phyloP scores from a whole-genome alignment of 1,140 invertebrate species.

The Bursaphelenchus mucronatus region DNA sequence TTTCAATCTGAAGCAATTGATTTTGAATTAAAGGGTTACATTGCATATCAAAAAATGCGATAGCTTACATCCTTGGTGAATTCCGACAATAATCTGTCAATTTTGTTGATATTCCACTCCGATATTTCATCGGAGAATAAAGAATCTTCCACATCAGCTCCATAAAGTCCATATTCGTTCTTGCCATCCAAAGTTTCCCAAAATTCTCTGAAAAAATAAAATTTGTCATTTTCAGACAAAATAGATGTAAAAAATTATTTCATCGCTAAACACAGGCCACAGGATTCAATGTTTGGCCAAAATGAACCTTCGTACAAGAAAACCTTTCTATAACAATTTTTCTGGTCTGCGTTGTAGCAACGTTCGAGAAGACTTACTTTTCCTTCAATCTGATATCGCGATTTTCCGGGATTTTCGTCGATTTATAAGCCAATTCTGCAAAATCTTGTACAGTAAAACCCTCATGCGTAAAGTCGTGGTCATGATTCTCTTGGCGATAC shows the following conservation, averaged over 20 bases:
- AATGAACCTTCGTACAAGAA: too few species aligned
- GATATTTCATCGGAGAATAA: constrained; percentile 81
- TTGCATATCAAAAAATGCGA: constrained; percentile 77
- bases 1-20: constrained; percentile 70
- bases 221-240: too few species aligned
- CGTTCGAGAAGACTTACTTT: constrained; percentile 59
- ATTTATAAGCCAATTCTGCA: constrained; percentile 76
- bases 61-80: constrained; percentile 67
- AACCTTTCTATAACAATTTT: constrained; percentile 88
- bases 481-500: constrained; percentile 82
- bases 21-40: too few species aligned
- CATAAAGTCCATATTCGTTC: constrained; percentile 56
- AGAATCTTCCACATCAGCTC: constrained; percentile 91
- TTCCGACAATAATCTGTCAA: constrained; percentile 65
- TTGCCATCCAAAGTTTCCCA: too few species aligned
- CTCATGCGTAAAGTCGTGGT: too few species aligned
- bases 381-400: constrained; percentile 71
- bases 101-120: constrained; percentile 88
- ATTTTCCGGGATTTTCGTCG: constrained; percentile 82
- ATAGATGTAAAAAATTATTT: too few species aligned
- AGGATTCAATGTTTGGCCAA: too few species aligned
- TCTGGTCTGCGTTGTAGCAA: constrained; percentile 77
- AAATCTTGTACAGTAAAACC: too few species aligned
- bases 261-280: too few species aligned
- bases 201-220: too few species aligned